phyloP scores from a whole-genome alignment of 2,888 invertebrate species.

The Nemoura dubitans region DNA sequence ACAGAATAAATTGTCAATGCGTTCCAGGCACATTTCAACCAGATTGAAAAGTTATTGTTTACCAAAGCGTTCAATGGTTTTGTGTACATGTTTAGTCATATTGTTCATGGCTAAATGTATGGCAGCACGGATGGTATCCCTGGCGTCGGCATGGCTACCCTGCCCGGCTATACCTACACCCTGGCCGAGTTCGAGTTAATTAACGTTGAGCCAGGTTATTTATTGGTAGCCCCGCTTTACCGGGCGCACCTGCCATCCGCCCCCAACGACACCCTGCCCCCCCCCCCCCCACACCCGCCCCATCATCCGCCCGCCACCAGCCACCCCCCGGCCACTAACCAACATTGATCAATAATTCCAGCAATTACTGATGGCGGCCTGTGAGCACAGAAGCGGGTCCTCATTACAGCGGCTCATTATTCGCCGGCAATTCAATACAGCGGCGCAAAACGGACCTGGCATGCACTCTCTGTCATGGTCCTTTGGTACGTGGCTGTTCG shows the following conservation, averaged over 20 bases:
- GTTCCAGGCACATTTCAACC: background rate
- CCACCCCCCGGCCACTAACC: constrained; percentile 19
- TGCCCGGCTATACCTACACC: background rate
- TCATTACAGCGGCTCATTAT: background rate
- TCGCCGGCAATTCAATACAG: background rate
- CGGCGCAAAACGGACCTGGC: background rate
- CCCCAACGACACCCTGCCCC: constrained; percentile 9
- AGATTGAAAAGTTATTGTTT: background rate
- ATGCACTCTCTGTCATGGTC: too few species aligned
- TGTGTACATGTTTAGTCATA: background rate
- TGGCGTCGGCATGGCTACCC: constrained; percentile 13
- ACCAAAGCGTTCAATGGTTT: background rate
- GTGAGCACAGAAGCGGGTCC: background rate
- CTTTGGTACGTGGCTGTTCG: too few species aligned
- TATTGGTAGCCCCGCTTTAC: constrained; percentile 40
- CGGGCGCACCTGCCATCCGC: constrained; percentile 36
- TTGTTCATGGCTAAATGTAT: background rate
- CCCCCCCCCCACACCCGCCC: constrained; percentile 13
- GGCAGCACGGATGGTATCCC: background rate
- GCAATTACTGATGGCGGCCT: constrained; percentile 34
- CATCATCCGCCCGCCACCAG: too few species aligned
- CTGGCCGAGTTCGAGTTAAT: constrained; percentile 23
- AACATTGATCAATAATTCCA: constrained; percentile 33
- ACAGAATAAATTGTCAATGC: background rate
- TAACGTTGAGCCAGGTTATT: constrained; percentile 38